phyloP scores from a whole-genome alignment of 2,113 vertebrate species.

The Nicator chloris region DNA sequence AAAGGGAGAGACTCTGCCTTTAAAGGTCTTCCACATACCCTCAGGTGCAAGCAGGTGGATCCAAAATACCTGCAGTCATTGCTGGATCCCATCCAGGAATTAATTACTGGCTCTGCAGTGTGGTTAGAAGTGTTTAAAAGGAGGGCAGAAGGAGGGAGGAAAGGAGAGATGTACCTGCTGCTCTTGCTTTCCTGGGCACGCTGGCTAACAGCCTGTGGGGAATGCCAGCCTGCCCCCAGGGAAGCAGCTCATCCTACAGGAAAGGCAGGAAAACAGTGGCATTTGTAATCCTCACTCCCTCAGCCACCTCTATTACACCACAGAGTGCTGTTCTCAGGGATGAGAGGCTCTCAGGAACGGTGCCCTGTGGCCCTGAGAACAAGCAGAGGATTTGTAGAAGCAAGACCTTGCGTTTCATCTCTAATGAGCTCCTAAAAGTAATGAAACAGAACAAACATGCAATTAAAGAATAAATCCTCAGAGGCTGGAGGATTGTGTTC shows the following conservation, averaged over 20 bases:
- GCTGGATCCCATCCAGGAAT: neutral
- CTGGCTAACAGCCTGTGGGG: neutral
- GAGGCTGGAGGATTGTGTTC: neutral
- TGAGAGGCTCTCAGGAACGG: neutral
- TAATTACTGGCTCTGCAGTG: neutral
- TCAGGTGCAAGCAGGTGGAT: neutral
- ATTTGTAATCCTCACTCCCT: neutral
- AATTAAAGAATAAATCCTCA: neutral
- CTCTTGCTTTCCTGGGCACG: neutral
- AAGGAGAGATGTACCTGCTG: neutral
- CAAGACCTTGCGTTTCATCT: neutral
- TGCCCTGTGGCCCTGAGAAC: neutral
- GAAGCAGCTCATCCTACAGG: neutral
- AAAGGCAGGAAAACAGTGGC: neutral
- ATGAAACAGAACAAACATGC: neutral
- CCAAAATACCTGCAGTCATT: neutral
- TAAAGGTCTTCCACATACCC: neutral
- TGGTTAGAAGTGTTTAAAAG: neutral
- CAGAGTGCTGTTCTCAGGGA: neutral
- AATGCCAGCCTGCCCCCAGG: neutral
- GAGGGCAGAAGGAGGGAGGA: neutral
- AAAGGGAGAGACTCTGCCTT: neutral
- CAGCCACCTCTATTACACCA: fast-evolving
- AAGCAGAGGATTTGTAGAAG: neutral
- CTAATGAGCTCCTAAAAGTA: neutral